Evolutionary conservation across 2,797 vertebrate genomes (phyloP), one percentile per base, ranked within the genome.

Genomic region (Megalops cyprinoides): DNA sequence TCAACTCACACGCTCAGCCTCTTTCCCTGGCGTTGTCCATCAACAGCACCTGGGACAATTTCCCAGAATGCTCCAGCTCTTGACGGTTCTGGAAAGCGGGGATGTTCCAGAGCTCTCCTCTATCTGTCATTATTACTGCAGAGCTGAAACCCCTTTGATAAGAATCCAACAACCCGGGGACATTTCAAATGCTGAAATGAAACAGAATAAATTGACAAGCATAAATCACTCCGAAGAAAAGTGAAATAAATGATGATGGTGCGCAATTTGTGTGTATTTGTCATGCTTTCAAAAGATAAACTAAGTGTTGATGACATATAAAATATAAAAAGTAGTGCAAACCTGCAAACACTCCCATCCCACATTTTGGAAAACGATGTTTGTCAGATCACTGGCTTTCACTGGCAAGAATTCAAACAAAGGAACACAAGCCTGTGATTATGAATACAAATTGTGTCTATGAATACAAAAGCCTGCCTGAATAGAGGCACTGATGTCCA

Each of bases 141-240:
- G 51, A 65, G 65, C 62, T 65, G 31, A 34, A 25, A 62, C 31
- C 14, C n/a, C 37, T 69, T 67, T 67, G 62, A 37, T 60, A 25
- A 31, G 31, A 74, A 75, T 49, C 42, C 1, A 55, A 55, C 53
- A 2, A 55, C 2, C 2, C 2, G 49, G 44, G 46, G 23, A 28
- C 12, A 25, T 48, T 49, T 28, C 25, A 44, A 42, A 37, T 49
- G 23, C 39, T 74, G n/a, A 23, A 37, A 20, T 74, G n/a, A 23
- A 37, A 20, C n/a, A n/a, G 42, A 51, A 1, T 28, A 25, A 18
- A 49, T n/a, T 31, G 28, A n/a, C 73, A 75, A 28, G 48, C 28
- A 28, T 15, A 31, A 74, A 74, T 49, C n/a, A n/a, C n/a, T n/a
- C n/a, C n/a, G n/a, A n/a, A n/a, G n/a, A 37, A 65, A 65, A 65